Conservation (phyloP, 1,140 invertebrate species). For the Ptiloglossa arizonensis region DNA sequence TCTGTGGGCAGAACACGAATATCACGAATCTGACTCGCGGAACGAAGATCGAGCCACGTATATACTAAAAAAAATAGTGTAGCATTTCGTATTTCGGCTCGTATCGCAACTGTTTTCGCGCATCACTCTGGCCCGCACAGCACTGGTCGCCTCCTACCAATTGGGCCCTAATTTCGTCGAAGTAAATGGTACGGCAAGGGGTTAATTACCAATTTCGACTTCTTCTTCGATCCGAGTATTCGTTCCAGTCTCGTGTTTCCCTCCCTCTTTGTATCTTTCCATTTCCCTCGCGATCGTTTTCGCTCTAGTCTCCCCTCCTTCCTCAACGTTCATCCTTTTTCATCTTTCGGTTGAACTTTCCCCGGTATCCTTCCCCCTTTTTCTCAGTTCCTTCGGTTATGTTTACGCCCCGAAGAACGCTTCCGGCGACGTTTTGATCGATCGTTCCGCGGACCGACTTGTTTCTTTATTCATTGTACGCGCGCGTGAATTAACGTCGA, state of each 20-base stretch:
- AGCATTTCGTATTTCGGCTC: too few relatives aligned
- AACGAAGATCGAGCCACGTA: too few relatives aligned
- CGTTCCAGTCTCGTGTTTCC: not conserved
- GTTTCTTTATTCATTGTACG: not conserved
- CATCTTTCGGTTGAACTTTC: constrained; percentile 2
- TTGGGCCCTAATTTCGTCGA: too few relatives aligned
- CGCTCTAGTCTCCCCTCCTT: not conserved
- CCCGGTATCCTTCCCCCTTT: not conserved
- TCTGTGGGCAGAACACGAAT: too few relatives aligned
- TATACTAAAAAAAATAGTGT: too few relatives aligned
- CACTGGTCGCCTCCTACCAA: too few relatives aligned
- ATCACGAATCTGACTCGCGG: too few relatives aligned
- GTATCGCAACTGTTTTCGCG: too few relatives aligned
- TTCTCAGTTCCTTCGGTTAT: not conserved
- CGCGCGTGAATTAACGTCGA: constrained; percentile 36
- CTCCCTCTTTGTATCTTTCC: not conserved
- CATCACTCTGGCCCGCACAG: too few relatives aligned
- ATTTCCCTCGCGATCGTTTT: not conserved
- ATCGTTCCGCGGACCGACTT: constrained; percentile 8
- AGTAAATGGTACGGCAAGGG: too few relatives aligned
- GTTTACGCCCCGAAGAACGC: not conserved
- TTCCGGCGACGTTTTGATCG: constrained; percentile 37
- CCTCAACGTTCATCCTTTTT: constrained; percentile 4
- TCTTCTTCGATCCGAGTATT: not conserved
- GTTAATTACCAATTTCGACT: constrained; percentile 8